A percentile compares a stretch with the other conserved stretches of the same genome.
phyloP scores from a whole-genome alignment of 2,888 invertebrate species.

The Zaprionus lineosus region DNA sequence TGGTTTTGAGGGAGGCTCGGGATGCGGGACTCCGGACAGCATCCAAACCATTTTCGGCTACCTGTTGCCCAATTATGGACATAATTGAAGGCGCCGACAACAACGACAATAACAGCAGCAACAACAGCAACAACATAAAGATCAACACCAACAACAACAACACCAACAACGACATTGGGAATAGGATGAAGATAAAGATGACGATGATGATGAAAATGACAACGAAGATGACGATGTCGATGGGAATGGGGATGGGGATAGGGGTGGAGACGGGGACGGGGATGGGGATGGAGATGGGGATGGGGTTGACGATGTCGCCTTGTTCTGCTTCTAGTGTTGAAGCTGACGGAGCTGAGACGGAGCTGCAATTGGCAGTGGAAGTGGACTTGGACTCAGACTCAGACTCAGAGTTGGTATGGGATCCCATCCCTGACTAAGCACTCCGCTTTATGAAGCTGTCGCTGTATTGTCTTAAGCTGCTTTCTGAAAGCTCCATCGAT shows the following conservation, averaged over 20 bases:
- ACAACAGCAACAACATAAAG: slow-evolving; percentile 39
- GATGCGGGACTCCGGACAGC: slow-evolving; percentile 7
- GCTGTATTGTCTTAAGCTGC: slow-evolving; percentile 55
- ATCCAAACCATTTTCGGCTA: slow-evolving; percentile 68
- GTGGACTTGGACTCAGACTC: no score
- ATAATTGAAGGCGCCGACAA: slow-evolving; percentile 69
- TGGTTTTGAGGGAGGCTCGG: slow-evolving; percentile 9
- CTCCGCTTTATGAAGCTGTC: slow-evolving; percentile 58
- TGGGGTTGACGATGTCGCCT: no score
- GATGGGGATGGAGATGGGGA: neutral
- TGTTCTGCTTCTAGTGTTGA: no score
- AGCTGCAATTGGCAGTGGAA: no score
- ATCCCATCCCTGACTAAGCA: slow-evolving; percentile 38
- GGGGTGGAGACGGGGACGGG: neutral
- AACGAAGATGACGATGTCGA: slow-evolving; percentile 17
- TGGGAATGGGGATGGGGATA: slow-evolving; percentile 1
- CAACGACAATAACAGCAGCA: slow-evolving; percentile 25
- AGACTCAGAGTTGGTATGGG: no score
- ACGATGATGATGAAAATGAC: neutral
- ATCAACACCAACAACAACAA: neutral
- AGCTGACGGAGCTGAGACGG: no score
- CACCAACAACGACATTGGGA: neutral
- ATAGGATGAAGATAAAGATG: neutral
- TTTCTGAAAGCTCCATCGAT: slow-evolving; percentile 58
- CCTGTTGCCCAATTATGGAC: slow-evolving; percentile 75